Evolutionary conservation across 2,797 vertebrate species (phyloP).

Genomic region (Salmo trutta): DNA sequence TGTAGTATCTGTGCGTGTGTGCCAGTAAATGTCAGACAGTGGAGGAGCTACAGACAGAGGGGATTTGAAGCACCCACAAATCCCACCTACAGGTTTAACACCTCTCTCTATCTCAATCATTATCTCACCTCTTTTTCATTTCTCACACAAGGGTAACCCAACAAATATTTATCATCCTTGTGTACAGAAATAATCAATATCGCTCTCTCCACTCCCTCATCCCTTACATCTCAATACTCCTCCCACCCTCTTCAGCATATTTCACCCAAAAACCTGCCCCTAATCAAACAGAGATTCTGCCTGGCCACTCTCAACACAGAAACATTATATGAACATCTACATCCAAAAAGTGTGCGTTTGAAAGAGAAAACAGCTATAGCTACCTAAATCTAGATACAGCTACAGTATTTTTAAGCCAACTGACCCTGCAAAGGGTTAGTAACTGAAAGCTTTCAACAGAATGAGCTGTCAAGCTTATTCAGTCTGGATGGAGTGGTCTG

Average conservation of each 20-base stretch:
- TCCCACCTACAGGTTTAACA: slow-evolving; percentile 39
- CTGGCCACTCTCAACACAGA: not conserved
- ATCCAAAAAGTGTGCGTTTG: not conserved
- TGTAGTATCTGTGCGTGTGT: slow-evolving; percentile 6
- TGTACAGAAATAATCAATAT: no score
- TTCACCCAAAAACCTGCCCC: not conserved
- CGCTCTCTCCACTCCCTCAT: not conserved
- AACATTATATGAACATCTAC: not conserved
- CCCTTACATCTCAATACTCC: not conserved
- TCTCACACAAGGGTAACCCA: not conserved
- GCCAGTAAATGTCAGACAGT: slow-evolving; percentile 64
- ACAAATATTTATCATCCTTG: no score
- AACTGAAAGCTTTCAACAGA: slow-evolving; percentile 42
- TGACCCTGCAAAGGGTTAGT: slow-evolving; percentile 26
- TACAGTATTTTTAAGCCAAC: no score
- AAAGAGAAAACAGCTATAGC: no score
- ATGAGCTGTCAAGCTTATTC: slow-evolving; percentile 7
- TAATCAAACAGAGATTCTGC: not conserved
- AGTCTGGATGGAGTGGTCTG: slow-evolving; percentile 6
- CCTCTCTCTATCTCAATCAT: not conserved
- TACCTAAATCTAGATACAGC: no score
- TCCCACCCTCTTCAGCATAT: not conserved
- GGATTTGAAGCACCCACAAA: slow-evolving; percentile 67
- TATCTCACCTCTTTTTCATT: no score
- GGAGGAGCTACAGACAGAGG: slow-evolving; percentile 51